Percentiles rank a stretch among this genome's conserved stretches.
Evolutionary conservation across 2,797 vertebrate species (phyloP).

Genomic region (Ispidina lecontei): DNA sequence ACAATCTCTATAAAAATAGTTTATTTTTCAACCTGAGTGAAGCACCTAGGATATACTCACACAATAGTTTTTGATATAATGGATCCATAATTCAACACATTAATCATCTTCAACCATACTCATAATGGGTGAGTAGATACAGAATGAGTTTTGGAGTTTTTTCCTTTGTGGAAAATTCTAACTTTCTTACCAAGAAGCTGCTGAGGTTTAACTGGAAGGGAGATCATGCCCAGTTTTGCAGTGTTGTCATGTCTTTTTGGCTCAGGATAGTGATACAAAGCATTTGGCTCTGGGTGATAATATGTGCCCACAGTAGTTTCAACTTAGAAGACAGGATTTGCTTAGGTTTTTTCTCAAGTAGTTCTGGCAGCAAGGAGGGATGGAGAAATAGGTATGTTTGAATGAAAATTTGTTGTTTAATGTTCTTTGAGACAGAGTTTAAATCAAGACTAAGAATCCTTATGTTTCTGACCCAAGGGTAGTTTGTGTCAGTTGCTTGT

Average conservation of each 20-base stretch:
- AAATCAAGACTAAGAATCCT: not conserved
- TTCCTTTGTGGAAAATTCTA: not conserved
- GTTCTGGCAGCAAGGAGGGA: not conserved
- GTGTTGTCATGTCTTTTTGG: not conserved
- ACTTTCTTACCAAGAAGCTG: not conserved
- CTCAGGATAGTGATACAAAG: not conserved
- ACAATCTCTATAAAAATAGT: not conserved
- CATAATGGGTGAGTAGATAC: not conserved
- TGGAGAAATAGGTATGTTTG: not conserved
- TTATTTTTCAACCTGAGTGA: not conserved
- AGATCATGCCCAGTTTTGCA: not conserved
- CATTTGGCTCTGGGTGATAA: not conserved
- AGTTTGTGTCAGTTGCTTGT: not conserved
- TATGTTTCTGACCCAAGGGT: not conserved
- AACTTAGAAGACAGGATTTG: not conserved
- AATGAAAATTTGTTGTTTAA: not conserved
- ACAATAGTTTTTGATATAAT: not conserved
- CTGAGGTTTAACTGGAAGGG: not conserved
- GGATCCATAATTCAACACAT: not conserved
- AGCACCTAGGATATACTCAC: not conserved
- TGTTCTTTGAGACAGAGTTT: not conserved
- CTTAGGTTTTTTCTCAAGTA: not conserved
- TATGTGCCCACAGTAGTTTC: not conserved
- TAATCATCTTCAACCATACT: not conserved
- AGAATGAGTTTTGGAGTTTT: not conserved